Conservation (phyloP, 2,797 vertebrate species). For the Sciaenops ocellatus region DNA sequence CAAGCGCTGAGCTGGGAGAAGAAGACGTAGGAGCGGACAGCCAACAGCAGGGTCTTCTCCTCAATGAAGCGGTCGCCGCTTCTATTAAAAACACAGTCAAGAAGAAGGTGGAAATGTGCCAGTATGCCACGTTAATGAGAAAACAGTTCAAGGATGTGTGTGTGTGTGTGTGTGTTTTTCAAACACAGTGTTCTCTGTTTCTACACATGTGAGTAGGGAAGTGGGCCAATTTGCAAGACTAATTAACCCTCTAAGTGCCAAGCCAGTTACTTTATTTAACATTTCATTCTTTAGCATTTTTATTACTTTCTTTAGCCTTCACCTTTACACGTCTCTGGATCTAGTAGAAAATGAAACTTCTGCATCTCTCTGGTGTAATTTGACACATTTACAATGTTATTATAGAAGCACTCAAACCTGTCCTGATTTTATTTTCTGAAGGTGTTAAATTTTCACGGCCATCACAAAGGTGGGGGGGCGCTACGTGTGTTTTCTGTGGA, state of each 20-base stretch:
- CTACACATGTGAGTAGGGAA: slow-evolving; percentile 70
- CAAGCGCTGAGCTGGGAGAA: slow-evolving; percentile 99
- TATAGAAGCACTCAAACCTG: background rate
- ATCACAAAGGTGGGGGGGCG: too few species aligned
- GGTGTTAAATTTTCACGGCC: too few species aligned
- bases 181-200: slow-evolving; percentile 80
- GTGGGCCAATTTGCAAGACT: slow-evolving; percentile 61
- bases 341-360: background rate
- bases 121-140: slow-evolving; percentile 78
- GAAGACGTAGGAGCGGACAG: slow-evolving; percentile 98
- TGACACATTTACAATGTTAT: background rate
- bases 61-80: slow-evolving; percentile 97
- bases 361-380: background rate
- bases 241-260: slow-evolving; percentile 61
- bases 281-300: background rate
- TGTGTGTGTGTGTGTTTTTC: slow-evolving; percentile 18
- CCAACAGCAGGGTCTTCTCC: slow-evolving; percentile 96
- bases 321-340: background rate
- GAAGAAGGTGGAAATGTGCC: slow-evolving; percentile 64
- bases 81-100: slow-evolving; percentile 80
- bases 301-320: background rate
- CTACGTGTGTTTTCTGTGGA: background rate
- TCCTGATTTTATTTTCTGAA: too few species aligned
- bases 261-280: background rate
- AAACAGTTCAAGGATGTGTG: slow-evolving; percentile 50